Evolutionary conservation across 2,797 vertebrate genomes (phyloP), one percentile per base, ranked within the genome.

Genomic region (Vireo griseus): DNA sequence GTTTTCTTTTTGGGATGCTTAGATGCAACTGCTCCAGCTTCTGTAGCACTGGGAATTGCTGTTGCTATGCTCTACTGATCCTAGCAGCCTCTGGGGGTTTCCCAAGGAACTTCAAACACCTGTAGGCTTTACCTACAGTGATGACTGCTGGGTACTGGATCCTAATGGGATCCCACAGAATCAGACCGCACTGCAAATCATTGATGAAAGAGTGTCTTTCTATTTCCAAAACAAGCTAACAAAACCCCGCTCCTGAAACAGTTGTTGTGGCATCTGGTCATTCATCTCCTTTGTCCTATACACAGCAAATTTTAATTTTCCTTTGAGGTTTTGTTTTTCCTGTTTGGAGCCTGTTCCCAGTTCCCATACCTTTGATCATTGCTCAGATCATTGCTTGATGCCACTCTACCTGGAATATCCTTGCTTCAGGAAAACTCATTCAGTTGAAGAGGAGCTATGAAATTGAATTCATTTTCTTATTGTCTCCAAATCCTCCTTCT

Each of bases 11-110:
- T 68, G 47, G 54, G 52, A 61, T 91, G 72, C 63, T 90, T 63
- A 91, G 55, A 63, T 86, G 83, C 65, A 83, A 13, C 59, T 83
- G 51, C 48, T 88, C 3, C 44, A 61, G 50, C 37, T 75, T 58
- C 61, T 86, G 2, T 58, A 91, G 75, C 72, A 44, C 28, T 91
- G 88, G 85, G 94, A 94, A 59, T 86, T 94, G 72, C 67, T 86
- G 81, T 83, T 95, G 65, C 78, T 80, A 10, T 26, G 40, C 59
- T 80, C 61, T 48, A 4, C 55, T 83, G 88, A 58, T 95, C 67
- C 75, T 15, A 21, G 31, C 33, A 69, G 51, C 66, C 87, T 66
- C 90, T 82, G 24, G 37, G 72, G 85, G 57, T 66, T 94, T 91
- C 63, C 86, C 67, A 62, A 73, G 47, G 67, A 87, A 31, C 67